Evolutionary conservation across 2,888 invertebrate species (phyloP).

Genomic region (Sinodicranocentrus sp.): DNA sequence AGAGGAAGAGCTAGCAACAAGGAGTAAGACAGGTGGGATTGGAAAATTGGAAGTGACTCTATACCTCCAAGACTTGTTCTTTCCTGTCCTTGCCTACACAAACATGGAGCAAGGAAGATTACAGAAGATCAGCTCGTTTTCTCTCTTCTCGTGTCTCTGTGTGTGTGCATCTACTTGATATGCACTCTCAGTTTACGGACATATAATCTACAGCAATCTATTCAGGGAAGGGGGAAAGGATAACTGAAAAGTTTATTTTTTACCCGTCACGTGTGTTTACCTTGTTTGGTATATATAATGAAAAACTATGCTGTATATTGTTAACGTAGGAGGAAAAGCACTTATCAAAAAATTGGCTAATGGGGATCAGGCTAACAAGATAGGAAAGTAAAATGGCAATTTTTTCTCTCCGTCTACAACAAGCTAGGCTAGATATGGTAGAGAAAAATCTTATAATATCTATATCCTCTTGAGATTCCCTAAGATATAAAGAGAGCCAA

Average conservation of each 20-base stretch:
- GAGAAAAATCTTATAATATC: conserved; percentile 50
- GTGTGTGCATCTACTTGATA: conserved; percentile 29
- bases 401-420: conserved; percentile 20
- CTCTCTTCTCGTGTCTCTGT: not conserved
- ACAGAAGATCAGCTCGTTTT: not conserved
- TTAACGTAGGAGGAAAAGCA: conserved; percentile 4
- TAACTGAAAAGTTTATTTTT: not conserved
- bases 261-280: conserved; percentile 30
- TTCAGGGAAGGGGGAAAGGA: conserved; percentile 22
- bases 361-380: conserved; percentile 68
- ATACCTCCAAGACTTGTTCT: too few relatives aligned
- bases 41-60: conserved; percentile 18
- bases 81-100: not conserved
- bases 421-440: not conserved
- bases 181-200: conserved; percentile 20
- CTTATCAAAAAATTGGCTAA: conserved; percentile 64
- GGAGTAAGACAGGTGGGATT: conserved; percentile 13
- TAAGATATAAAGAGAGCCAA: not conserved
- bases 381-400: conserved; percentile 61
- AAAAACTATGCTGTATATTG: conserved; percentile 20
- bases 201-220: conserved; percentile 47
- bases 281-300: conserved; percentile 29
- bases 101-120: conserved; percentile 23
- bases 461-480: too few relatives aligned
- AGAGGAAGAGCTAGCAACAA: not conserved